Evolutionary conservation across 2,797 vertebrate species (phyloP).

Genomic region (Pogonophryne albipinna): DNA sequence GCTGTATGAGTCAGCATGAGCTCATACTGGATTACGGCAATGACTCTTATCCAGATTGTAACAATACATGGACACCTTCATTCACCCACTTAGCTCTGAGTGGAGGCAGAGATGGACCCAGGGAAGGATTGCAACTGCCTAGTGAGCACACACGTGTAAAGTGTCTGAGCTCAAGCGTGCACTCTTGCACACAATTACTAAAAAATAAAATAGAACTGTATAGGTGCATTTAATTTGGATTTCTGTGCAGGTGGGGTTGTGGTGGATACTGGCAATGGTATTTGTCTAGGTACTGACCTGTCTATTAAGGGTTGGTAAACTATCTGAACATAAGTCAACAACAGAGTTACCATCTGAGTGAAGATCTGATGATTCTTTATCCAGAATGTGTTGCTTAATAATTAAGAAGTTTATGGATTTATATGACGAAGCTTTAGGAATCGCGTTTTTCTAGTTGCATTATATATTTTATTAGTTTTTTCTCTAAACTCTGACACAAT

Average conservation of each 20-base stretch:
- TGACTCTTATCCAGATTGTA: conserved; percentile 61
- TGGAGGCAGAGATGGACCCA: conserved; percentile 42
- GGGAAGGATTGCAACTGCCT: conserved; percentile 56
- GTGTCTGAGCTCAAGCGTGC: conserved; percentile 1
- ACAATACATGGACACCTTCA: conserved; percentile 62
- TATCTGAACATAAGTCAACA: conserved; percentile 13
- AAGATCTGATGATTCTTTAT: too few species aligned
- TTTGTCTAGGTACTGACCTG: conserved; percentile 30
- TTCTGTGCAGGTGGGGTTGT: conserved; percentile 14
- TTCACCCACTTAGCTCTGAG: conserved; percentile 62
- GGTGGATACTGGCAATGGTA: conserved; percentile 10
- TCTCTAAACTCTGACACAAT: not conserved
- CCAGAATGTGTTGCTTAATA: too few species aligned
- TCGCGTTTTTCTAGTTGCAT: not conserved
- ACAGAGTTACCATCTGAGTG: too few species aligned
- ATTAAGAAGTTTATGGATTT: too few species aligned
- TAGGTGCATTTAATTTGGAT: conserved; percentile 11
- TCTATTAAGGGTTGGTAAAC: conserved; percentile 20
- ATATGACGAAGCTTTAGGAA: too few species aligned
- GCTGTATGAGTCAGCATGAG: conserved; percentile 46
- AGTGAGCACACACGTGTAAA: conserved; percentile 34
- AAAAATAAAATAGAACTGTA: not conserved
- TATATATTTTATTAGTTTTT: conserved; percentile 10
- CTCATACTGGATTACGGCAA: conserved; percentile 63
- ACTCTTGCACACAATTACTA: conserved; percentile 11